Percentiles rank a stretch among this genome's conserved stretches.
Conservation (phyloP, 2,113 vertebrate genomes). For the Sigmodon hispidus region DNA sequence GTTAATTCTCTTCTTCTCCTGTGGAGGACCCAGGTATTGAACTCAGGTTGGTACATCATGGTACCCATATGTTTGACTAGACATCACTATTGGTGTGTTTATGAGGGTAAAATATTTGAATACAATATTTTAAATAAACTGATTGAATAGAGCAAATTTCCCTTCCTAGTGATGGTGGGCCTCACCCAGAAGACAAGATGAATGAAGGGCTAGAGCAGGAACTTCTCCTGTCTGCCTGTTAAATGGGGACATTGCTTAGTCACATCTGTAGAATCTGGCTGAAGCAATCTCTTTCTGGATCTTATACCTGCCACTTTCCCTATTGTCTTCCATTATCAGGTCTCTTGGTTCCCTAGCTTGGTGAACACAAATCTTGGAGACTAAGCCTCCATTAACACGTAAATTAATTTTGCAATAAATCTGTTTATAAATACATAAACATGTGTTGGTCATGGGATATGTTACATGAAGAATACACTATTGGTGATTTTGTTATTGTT, state of each 20-base stretch:
- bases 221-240: not conserved
- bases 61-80: not conserved
- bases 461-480: not conserved
- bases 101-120: not conserved
- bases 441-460: not conserved
- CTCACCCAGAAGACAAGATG: not conserved
- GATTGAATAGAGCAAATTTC: not conserved
- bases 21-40: not conserved
- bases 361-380: not conserved
- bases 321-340: accelerated
- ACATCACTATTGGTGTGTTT: not conserved
- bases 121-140: not conserved
- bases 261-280: not conserved
- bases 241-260: not conserved
- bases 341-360: not conserved
- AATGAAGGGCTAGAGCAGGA: not conserved
- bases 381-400: not conserved
- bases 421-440: not conserved
- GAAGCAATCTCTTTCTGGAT: not conserved
- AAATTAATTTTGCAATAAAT: not conserved
- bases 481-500: not conserved
- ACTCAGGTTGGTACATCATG: not conserved
- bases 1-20: not conserved
- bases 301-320: not conserved
- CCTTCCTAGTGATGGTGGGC: not conserved